Percentiles rank a stretch among this genome's conserved stretches.
These are phyloP conservation scores for Mythimna lalbum DNA, from an alignment of 2,888 invertebrate genomes.

Conservation along the genomic window DNA sequence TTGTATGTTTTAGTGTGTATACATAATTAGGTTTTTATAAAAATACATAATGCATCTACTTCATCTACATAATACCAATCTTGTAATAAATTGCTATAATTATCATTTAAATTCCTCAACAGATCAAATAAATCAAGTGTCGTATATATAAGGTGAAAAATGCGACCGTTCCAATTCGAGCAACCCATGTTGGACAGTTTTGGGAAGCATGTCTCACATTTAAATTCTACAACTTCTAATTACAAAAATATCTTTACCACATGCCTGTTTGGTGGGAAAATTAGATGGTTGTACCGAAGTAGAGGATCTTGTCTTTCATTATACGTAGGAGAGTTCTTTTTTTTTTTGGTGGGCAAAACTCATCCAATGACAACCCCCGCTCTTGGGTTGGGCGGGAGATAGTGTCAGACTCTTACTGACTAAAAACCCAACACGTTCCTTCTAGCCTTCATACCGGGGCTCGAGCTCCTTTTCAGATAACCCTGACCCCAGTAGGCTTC, in stretches of 20 bases:
- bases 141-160: slow-evolving; percentile 32
- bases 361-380: no score
- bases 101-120: slow-evolving; percentile 46
- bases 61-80: slow-evolving; percentile 1
- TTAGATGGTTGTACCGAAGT: background rate
- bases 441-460: no score
- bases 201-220: slow-evolving; percentile 15
- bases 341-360: no score
- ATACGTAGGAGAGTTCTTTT: background rate
- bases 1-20: no score
- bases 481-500: no score
- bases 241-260: background rate
- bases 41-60: background rate
- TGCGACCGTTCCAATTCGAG: slow-evolving; percentile 19
- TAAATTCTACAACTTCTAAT: slow-evolving; percentile 32
- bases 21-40: no score
- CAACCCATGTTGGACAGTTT: slow-evolving; percentile 10
- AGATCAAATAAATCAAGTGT: slow-evolving; percentile 23
- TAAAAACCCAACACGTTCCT: no score
- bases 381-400: no score
- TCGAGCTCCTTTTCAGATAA: no score
- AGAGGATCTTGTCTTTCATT: background rate
- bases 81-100: slow-evolving; percentile 39
- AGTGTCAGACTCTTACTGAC: no score
- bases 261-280: slow-evolving; percentile 13